A percentile compares a stretch with the other conserved stretches of the same genome.
phyloP scores from a whole-genome alignment of 2,888 invertebrate species.

The Pammene fasciana region DNA sequence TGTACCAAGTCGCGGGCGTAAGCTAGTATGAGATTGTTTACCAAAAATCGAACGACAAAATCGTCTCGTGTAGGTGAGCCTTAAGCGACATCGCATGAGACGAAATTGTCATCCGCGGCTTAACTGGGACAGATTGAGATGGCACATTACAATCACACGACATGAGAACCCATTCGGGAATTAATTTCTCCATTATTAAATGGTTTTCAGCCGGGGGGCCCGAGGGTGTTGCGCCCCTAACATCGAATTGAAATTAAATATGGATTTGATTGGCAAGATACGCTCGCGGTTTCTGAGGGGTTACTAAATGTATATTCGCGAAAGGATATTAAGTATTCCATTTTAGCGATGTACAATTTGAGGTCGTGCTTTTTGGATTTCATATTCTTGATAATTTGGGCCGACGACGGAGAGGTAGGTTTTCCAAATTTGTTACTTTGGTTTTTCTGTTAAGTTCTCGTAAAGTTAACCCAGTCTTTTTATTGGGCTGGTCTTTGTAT shows the following conservation, averaged over 20 bases:
- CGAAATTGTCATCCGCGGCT: background rate
- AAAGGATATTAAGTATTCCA: background rate
- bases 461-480: too few relatives aligned
- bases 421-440: too few relatives aligned
- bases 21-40: too few relatives aligned
- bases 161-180: background rate
- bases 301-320: background rate
- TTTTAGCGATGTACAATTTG: too few relatives aligned
- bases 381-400: too few relatives aligned
- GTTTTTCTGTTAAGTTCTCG: too few relatives aligned
- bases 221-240: constrained; percentile 1
- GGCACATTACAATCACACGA: background rate
- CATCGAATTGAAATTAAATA: constrained; percentile 16
- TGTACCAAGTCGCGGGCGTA: too few relatives aligned
- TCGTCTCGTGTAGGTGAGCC: too few relatives aligned
- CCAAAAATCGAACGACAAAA: too few relatives aligned
- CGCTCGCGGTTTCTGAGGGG: constrained; percentile 1
- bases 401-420: too few relatives aligned
- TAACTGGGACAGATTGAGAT: background rate
- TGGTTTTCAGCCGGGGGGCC: background rate
- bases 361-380: too few relatives aligned
- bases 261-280: constrained; percentile 9
- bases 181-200: constrained; percentile 10
- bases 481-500: too few relatives aligned
- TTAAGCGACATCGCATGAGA: background rate